Evolutionary conservation across 2,113 vertebrate species (phyloP), one percentile per base, ranked within the genome.

Genomic region (Meleagris gallopavo): DNA sequence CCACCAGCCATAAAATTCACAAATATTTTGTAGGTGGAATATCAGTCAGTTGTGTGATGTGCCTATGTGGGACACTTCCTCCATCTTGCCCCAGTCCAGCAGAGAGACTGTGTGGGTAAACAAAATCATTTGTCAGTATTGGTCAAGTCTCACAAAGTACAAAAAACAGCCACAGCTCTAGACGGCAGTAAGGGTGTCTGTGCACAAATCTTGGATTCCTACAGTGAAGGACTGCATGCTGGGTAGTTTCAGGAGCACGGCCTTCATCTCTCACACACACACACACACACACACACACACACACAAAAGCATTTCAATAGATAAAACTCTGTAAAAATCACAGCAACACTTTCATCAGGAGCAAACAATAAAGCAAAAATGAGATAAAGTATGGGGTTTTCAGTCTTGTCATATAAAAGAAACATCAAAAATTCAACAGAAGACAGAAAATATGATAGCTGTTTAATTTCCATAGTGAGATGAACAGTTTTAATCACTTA

Each of bases 381-480:
- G 15, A 87, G 40, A 50, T 70, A n/a, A n/a, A n/a, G n/a, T 83
- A 64, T 6, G 12, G 2, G 19, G 9, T 9, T 82, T 71, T 80
- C 67, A 80, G 66, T 86, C 64, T 71, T 67, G 6, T 73, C 40
- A 71, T 43, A 32, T 21, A 64, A 43, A 5, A 76, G 17, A 61
- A 75, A 90, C 24, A 86, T 38, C 46, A 94, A 79, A n/a, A 58
- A 94, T 77, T 66, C 67, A 90, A 67, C 18, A 1, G 2, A 65
- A 88, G 58, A 80, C 89, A 80, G 86, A 93, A 85, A 75, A 94
- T 3, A 86, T 16, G 34, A 81, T 36, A 92, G n/a, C 71, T 87
- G 79, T 91, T 93, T 95, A 73, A 93, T 94, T 96, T 83, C 87
- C 83, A 87, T 70, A 67, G 78, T 88, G 43, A 96, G 57, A 89